Evolutionary conservation across 2,113 vertebrate species (phyloP), one percentile per base, ranked within the genome.

Genomic region (Hassar affinis): DNA sequence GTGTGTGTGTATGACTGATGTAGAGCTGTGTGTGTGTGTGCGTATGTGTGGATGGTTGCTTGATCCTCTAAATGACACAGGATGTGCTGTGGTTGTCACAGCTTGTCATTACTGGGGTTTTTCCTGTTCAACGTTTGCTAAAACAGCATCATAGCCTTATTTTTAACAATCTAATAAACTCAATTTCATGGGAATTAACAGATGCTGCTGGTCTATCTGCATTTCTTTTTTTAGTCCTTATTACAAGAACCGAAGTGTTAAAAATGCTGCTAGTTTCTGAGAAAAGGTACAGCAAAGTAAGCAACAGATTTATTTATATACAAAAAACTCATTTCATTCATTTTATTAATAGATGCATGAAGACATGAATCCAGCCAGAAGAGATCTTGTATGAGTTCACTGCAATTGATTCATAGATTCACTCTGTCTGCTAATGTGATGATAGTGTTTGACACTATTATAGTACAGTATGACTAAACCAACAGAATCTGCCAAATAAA

Each of bases 91-190:
- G 86, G 85, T 85, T n/a, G 42, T 80, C 84, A 83, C 74, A 83
- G 83, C 57, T 66, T 83, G 85, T 83, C 71, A 78, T 85, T 85
- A 78, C 85, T 74, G 86, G 89, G 85, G 76, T 85, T 87, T 79
- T 85, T 89, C 79, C 84, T 89, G 85, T 88, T 91, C 83, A 85
- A 86, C 87, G 89, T 94, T 92, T 92, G 90, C 88, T 91, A 91
- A 88, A 92, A 91, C 83, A 90, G 85, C 90, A 91, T 93, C 92
- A 92, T 94, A 94, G 93, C 91, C 92, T 94, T 94, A 94, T 93
- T 94, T 94, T 94, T 94, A 94, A 94, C 90, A 88, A 90, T 85
- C 89, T 90, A 94, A 92, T 93, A 94, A 94, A 94, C 85, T 91
- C 90, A 87, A 82, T 93, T 92, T 94, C 91, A 93, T 93, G 90